These are phyloP conservation scores for Eupithecia vulgata DNA, from an alignment of 2,888 invertebrate genomes.

Conservation along the genomic window DNA sequence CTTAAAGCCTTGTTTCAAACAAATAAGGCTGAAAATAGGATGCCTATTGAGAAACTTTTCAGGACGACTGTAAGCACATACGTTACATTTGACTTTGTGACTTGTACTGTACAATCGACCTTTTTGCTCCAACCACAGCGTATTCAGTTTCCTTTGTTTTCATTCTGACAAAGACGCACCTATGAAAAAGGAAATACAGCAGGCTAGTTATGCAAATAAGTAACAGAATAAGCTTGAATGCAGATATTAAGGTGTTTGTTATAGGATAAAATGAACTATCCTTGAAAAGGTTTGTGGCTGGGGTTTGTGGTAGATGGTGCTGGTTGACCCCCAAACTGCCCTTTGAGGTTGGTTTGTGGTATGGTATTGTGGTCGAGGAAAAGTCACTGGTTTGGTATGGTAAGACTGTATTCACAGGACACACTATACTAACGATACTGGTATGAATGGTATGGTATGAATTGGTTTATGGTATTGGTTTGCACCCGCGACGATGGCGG, in stretches of 20 bases:
- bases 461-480: no score
- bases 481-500: no score
- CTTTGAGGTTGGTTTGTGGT: no score
- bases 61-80: constrained; percentile 31
- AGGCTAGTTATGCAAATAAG: constrained; percentile 73
- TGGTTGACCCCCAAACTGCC: no score
- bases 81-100: constrained; percentile 52
- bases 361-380: no score
- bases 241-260: constrained; percentile 23
- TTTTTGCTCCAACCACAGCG: constrained; percentile 55
- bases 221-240: constrained; percentile 57
- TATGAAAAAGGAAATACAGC: constrained; percentile 70
- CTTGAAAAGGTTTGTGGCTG: no score
- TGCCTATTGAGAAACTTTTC: constrained; percentile 21
- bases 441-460: no score
- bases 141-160: constrained; percentile 69
- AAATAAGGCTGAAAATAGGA: constrained; percentile 22
- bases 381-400: no score
- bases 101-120: constrained; percentile 57
- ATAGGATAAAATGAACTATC: background rate
- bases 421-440: no score
- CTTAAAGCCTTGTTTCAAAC: constrained; percentile 8
- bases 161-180: constrained; percentile 71
- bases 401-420: no score
- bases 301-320: no score